phyloP scores from a whole-genome alignment of 2,888 invertebrate genomes.

The Chesias legatella region DNA sequence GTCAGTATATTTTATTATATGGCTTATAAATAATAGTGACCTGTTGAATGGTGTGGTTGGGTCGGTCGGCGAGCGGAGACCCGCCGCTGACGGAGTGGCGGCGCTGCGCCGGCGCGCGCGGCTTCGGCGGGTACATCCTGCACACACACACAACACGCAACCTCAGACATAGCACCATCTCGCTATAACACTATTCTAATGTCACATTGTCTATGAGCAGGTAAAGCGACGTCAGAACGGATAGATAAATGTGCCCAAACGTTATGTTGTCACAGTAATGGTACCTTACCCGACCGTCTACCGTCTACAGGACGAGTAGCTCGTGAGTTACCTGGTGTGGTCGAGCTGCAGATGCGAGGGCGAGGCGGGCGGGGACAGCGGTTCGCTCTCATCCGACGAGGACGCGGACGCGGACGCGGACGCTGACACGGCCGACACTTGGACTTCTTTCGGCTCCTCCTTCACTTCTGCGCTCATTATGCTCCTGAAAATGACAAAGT shows the following conservation, averaged over 20 bases:
- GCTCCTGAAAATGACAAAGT: conserved; percentile 6
- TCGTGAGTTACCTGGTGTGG: conserved; percentile 41
- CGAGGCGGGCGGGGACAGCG: conserved; percentile 68
- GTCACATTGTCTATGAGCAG: too few relatives aligned
- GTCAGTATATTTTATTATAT: too few relatives aligned
- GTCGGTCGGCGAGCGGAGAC: conserved; percentile 65
- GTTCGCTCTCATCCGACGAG: conserved; percentile 62
- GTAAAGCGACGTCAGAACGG: too few relatives aligned
- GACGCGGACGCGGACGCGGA: conserved; percentile 46
- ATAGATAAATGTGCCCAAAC: too few relatives aligned
- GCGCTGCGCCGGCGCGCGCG: conserved; percentile 80
- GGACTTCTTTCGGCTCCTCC: conserved; percentile 9
- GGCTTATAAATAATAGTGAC: conserved; percentile 47
- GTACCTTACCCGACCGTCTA: too few relatives aligned
- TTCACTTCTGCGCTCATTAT: conserved; percentile 11
- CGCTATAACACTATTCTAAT: too few relatives aligned
- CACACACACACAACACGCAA: not conserved
- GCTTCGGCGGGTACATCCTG: conserved; percentile 87
- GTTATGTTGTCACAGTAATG: too few relatives aligned
- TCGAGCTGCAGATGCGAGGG: conserved; percentile 51
- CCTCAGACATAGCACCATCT: too few relatives aligned
- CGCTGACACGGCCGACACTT: conserved; percentile 30
- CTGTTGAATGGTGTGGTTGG: conserved; percentile 85
- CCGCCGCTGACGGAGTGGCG: conserved; percentile 94
- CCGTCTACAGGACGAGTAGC: too few relatives aligned